Conservation (phyloP, 1,140 invertebrate species). For the Mycetomoellerius zeteki region DNA sequence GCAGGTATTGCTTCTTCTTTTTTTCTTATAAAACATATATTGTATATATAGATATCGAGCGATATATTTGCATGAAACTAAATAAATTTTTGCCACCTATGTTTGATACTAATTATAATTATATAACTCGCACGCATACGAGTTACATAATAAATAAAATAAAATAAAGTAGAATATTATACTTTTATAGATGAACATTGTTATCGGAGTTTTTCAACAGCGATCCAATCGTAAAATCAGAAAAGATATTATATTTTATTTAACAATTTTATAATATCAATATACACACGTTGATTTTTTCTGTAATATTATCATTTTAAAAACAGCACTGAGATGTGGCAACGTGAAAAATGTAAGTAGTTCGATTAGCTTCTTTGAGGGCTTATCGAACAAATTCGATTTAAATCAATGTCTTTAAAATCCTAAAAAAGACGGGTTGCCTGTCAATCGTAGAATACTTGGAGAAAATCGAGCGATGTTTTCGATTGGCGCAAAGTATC, state of each 20-base stretch:
- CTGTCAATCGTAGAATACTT: neutral
- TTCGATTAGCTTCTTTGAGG: neutral
- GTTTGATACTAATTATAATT: neutral
- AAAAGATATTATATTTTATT: neutral
- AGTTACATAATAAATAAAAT: conserved; percentile 14
- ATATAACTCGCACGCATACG: neutral
- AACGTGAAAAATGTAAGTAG: neutral
- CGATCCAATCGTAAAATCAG: neutral
- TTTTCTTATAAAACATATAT: neutral
- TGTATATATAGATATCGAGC: neutral
- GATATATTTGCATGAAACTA: neutral
- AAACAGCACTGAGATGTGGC: neutral
- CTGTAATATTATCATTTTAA: neutral
- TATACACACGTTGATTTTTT: neutral
- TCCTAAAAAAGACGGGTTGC: neutral
- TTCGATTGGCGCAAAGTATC: conserved; percentile 1
- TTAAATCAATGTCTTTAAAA: conserved; percentile 1
- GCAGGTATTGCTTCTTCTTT: neutral
- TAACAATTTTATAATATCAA: conserved; percentile 9
- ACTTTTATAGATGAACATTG: neutral
- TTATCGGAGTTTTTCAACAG: neutral
- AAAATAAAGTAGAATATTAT: neutral
- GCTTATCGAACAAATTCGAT: neutral
- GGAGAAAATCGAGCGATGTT: neutral
- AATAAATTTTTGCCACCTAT: neutral